Percentiles rank a stretch among this genome's conserved stretches.
phyloP scores from a whole-genome alignment of 2,888 invertebrate genomes.

The Parnassius orleans region DNA sequence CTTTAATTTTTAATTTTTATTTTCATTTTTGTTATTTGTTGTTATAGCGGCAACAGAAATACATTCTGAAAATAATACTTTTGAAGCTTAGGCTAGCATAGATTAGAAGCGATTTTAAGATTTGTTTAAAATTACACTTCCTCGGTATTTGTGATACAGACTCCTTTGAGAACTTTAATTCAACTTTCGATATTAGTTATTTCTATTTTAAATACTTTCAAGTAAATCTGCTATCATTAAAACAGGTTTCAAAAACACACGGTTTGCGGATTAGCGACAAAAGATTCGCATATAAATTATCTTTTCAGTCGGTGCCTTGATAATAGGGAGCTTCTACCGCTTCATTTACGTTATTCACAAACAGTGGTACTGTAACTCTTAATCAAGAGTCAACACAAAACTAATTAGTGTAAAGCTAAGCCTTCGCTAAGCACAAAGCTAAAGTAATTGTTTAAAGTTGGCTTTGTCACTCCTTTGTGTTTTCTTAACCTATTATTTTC shows the following conservation, averaged over 20 bases:
- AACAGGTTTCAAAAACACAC: neutral
- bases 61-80: too few species aligned
- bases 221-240: too few species aligned
- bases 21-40: too few species aligned
- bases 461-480: slow-evolving; percentile 22
- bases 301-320: slow-evolving; percentile 2
- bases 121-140: too few species aligned
- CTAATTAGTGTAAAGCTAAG: slow-evolving; percentile 21
- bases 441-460: slow-evolving; percentile 16
- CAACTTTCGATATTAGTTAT: too few species aligned
- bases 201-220: too few species aligned
- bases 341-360: slow-evolving; percentile 1
- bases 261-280: neutral
- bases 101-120: too few species aligned
- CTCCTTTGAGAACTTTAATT: too few species aligned
- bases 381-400: slow-evolving; percentile 7
- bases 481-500: slow-evolving; percentile 14
- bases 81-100: too few species aligned
- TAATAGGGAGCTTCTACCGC: neutral
- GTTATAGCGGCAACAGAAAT: too few species aligned
- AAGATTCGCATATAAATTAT: slow-evolving; percentile 46
- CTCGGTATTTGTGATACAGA: too few species aligned
- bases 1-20: too few species aligned
- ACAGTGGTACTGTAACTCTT: slow-evolving; percentile 4
- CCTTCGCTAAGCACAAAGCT: slow-evolving; percentile 18